phyloP scores from a whole-genome alignment of 2,797 vertebrate species.

The Lagodon rhomboides region DNA sequence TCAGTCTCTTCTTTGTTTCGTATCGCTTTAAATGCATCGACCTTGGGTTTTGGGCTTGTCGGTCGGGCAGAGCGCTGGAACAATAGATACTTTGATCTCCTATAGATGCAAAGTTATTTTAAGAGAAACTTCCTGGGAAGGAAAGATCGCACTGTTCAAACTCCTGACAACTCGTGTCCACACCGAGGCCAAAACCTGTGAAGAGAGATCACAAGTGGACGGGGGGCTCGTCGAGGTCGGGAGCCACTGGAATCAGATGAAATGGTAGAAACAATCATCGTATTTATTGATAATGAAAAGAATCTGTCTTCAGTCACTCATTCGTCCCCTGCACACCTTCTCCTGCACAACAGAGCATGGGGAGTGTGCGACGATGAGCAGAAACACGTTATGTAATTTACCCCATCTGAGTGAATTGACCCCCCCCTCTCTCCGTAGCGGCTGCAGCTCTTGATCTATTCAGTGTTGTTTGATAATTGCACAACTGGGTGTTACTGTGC shows the following conservation, averaged over 20 bases:
- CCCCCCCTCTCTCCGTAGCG: constrained; percentile 28
- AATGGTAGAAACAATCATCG: not conserved
- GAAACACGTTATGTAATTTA: constrained; percentile 73
- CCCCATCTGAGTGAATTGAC: constrained; percentile 60
- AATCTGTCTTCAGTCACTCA: not conserved
- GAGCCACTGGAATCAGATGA: not conserved
- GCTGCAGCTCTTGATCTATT: constrained; percentile 63
- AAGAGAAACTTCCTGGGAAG: not conserved
- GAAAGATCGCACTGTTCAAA: not conserved
- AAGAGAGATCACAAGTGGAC: not conserved
- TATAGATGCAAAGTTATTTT: not conserved
- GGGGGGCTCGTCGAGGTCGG: not conserved
- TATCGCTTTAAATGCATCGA: not conserved
- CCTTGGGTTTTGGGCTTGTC: not conserved
- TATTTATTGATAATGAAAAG: not conserved
- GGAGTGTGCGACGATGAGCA: constrained; percentile 39
- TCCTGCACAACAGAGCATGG: constrained; percentile 12
- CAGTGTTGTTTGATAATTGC: constrained; percentile 55
- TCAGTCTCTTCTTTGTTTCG: not conserved
- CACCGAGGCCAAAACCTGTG: not conserved
- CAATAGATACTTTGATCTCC: not conserved
- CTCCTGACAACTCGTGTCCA: no score
- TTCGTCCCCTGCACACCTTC: constrained; percentile 39
- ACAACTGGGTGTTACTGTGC: constrained; percentile 33
- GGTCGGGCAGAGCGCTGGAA: not conserved